Evolutionary conservation across 2,888 invertebrate species (phyloP), one percentile per base, ranked within the genome.

Genomic region (Melieria crassipennis): DNA sequence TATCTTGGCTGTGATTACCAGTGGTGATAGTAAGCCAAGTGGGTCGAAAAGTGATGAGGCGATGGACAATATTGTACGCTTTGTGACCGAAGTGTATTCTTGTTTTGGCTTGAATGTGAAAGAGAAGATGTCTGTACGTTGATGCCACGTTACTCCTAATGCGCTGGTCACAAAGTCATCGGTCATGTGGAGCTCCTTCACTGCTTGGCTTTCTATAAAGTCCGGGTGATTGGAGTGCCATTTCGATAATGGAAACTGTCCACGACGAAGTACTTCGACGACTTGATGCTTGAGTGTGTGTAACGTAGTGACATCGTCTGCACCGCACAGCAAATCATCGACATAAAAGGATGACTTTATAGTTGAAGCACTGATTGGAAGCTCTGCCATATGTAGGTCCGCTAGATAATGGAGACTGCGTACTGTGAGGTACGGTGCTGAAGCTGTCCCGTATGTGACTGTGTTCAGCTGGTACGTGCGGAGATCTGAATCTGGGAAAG

Each of bases 161-260:
- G 65, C 6, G 9, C 65, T 65, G 5, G 16, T 56, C 6, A 45
- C 42, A 47, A 6, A 52, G 2, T 46, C 42, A 6, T 62, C 47
- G 62, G 65, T 93, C 1, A 65, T 62, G 11, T 58, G 46, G 1
- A 66, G 48, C n/a, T 58, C 66, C n/a, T 66, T 66, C 1, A 47
- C 42, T 30, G 66, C 16, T n/a, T 45, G 10, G 11, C 13, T 10
- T 48, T 63, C 56, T 47, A 66, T 50, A 43, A 65, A 55, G 4
- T 71, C 65, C n/a, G 61, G 65, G 48, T 70, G 55, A 50, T 70
- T 70, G 2, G 65, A 64, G 50, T 69, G 69, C 63, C 69, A 63
- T 55, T 65, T 65, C 1, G 65, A 55, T 42, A 65, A 43, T 4
- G 30, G 9, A 45, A 57, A 66, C 10, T 61, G 42, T 9, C 61